Conservation (phyloP, 2,888 invertebrate genomes). For the Monoplex corrugatus region DNA sequence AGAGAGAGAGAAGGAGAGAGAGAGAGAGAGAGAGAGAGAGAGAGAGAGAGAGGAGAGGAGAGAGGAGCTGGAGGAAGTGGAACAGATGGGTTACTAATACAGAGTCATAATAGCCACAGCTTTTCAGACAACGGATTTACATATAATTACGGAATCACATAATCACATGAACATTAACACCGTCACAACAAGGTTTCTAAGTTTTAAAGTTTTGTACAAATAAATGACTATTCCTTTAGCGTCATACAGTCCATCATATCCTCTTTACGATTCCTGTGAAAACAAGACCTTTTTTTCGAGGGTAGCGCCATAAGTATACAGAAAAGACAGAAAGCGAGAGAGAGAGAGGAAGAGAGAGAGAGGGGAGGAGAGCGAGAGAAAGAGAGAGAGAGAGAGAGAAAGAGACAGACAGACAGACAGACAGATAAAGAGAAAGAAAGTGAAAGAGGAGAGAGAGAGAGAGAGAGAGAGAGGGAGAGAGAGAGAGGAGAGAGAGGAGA, state of each 20-base stretch:
- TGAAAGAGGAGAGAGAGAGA: background rate
- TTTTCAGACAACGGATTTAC: no score
- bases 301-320: no score
- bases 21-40: background rate
- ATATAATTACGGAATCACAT: no score
- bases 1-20: no score
- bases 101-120: background rate
- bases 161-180: no score
- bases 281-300: no score
- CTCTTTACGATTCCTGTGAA: no score
- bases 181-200: no score
- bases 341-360: slow-evolving; percentile 13
- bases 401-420: background rate
- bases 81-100: no score
- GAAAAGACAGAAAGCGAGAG: background rate
- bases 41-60: background rate
- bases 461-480: background rate
- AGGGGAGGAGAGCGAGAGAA: background rate
- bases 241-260: no score
- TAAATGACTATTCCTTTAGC: no score
- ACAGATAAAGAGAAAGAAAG: background rate
- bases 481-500: background rate
- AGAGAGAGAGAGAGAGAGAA: slow-evolving; percentile 22
- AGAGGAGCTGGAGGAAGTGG: background rate
- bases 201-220: no score